Evolutionary conservation across 2,797 vertebrate genomes (phyloP).

Genomic region (Sternarchorhynchus goeldii): DNA sequence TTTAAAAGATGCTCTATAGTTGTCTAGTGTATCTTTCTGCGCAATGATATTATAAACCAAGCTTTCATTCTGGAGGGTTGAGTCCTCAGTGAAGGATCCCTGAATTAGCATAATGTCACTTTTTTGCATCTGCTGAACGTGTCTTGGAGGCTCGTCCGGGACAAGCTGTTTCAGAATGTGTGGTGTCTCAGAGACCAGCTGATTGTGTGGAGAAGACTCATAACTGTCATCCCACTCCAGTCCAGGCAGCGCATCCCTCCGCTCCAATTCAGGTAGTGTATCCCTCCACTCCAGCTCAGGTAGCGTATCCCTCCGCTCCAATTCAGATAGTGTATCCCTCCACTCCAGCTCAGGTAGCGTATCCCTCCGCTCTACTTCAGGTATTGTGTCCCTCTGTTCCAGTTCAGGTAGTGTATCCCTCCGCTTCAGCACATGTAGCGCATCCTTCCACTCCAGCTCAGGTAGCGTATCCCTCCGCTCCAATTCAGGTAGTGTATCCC

Average conservation of each 20-base stretch:
- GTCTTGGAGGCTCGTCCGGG: constrained; percentile 75
- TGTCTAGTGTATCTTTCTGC: constrained; percentile 74
- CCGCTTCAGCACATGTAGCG: too few species aligned
- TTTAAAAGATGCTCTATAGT: neutral
- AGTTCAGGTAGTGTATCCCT: too few species aligned
- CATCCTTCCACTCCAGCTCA: too few species aligned
- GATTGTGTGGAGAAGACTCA: constrained; percentile 76
- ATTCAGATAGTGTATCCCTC: too few species aligned
- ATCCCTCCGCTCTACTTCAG: constrained; percentile 60
- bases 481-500: too few species aligned
- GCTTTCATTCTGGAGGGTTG: constrained; percentile 91
- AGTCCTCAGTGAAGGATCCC: constrained; percentile 90
- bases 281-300: too few species aligned
- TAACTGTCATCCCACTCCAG: constrained; percentile 96
- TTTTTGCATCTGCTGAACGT: constrained; percentile 92
- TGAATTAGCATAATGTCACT: constrained; percentile 84
- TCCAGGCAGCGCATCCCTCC: constrained; percentile 68
- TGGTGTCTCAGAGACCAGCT: constrained; percentile 44
- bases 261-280: constrained; percentile 80
- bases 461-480: too few species aligned
- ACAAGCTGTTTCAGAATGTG: constrained; percentile 48
- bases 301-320: too few species aligned
- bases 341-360: too few species aligned
- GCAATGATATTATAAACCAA: constrained; percentile 90
- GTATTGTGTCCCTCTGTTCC: too few species aligned